Evolutionary conservation across 2,113 vertebrate species (phyloP).

Genomic region (Aramus guarauna): DNA sequence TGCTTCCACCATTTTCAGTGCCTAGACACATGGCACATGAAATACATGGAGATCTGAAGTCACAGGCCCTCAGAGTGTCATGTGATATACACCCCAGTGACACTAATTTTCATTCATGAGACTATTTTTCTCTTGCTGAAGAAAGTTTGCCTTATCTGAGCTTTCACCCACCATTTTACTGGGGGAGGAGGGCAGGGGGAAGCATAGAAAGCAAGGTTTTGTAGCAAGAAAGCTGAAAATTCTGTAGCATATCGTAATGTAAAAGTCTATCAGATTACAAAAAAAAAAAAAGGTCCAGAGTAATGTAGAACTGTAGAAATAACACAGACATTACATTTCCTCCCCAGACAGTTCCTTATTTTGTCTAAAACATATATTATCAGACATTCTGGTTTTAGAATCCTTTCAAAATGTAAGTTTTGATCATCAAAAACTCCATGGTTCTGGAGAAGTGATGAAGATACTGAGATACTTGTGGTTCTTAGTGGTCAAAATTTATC

Average conservation of each 20-base stretch:
- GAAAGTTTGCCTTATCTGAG: not conserved
- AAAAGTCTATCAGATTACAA: not conserved
- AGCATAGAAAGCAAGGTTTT: not conserved
- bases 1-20: not conserved
- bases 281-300: not conserved
- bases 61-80: not conserved
- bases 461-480: not conserved
- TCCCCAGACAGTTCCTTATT: not conserved
- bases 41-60: not conserved
- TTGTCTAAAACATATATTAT: not conserved
- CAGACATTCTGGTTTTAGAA: not conserved
- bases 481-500: not conserved
- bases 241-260: fast-evolving
- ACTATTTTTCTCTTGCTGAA: not conserved
- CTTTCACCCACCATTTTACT: not conserved
- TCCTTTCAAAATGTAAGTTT: not conserved
- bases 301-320: not conserved
- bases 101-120: not conserved
- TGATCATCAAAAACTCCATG: not conserved
- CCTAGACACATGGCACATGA: not conserved
- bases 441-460: not conserved
- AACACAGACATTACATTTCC: not conserved
- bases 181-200: fast-evolving
- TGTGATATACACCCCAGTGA: not conserved
- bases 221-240: not conserved